Base-by-base conservation (phyloP, 2,797 vertebrate species). In the Oreonectes daqikongensis region DNA sequence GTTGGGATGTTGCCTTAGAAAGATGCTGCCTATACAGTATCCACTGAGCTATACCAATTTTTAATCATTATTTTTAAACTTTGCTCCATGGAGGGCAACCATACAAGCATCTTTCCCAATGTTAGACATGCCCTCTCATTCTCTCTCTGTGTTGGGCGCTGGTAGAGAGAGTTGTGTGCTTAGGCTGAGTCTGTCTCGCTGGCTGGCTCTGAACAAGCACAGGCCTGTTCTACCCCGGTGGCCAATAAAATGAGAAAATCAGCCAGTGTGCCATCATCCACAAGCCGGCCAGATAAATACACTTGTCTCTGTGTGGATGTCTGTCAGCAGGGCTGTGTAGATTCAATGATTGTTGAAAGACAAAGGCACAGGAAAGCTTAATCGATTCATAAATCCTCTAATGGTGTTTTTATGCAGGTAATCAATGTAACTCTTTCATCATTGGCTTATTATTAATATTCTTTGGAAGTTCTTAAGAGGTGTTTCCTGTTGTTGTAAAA, bases 231-330 rank as follows among this genome's bases (percentile, higher is more conserved):
- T 85, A 83, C 84, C 82, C 81, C 84, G 84, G 81, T 85, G 84
- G 81, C 84, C 84, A 84, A 85, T 85, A 83, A 85, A 85, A 85
- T 85, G 73, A 85, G 84, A 85, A 85, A 85, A 81, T 77, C 84
- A 82, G 81, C 81, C 84, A 85, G 78, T 85, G 82, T 84, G 84
- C 80, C 72, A 80, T 68, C 60, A 65, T 78, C 74, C 71, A 61
- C 26, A 28, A 30, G 40, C 78, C 72, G 52, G 68, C 75, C 80
- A 78, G 83, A 82, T 82, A 84, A 82, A 84, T 84, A 80, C 79
- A 80, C 72, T 74, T 57, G 66, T 81, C 61, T 78, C 60, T 78
- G 71, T 78, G 72, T 78, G 57, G 42, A 40, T 72, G 69, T 78
- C 57, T 75, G 69, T 77, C 38, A 64, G 42, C 26, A 32, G 64